Evolutionary conservation across 2,113 vertebrate genomes (phyloP).

Genomic region (Cercocebus atys): DNA sequence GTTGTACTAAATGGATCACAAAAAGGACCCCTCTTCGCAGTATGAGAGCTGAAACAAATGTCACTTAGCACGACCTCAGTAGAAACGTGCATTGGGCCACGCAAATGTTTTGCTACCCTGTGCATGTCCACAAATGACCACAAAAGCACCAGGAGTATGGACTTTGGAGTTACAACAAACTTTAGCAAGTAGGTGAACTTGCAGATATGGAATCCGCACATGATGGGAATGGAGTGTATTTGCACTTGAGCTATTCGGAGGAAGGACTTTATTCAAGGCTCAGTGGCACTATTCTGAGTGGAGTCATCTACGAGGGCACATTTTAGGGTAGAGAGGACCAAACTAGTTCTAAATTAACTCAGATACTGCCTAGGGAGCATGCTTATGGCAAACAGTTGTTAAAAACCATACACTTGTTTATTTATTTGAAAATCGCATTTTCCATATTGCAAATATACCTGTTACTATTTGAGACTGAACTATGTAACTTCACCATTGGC

Average conservation of each 20-base stretch:
- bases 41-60: accelerated
- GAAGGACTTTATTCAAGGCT: not conserved
- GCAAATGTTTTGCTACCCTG: not conserved
- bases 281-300: not conserved
- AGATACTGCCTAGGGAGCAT: not conserved
- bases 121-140: not conserved
- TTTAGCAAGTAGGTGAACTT: not conserved
- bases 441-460: not conserved
- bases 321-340: not conserved
- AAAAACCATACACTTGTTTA: not conserved
- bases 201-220: not conserved
- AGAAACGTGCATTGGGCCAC: accelerated
- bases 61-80: not conserved
- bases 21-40: not conserved
- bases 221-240: not conserved
- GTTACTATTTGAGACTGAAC: not conserved
- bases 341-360: not conserved
- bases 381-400: not conserved
- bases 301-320: not conserved
- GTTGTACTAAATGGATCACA: accelerated
- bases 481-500: not conserved
- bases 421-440: not conserved
- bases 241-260: not conserved
- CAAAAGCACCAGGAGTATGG: accelerated
- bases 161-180: not conserved